These are phyloP conservation scores for Chrysopa pallens DNA, from an alignment of 1,140 invertebrate species.

Conservation along the genomic window DNA sequence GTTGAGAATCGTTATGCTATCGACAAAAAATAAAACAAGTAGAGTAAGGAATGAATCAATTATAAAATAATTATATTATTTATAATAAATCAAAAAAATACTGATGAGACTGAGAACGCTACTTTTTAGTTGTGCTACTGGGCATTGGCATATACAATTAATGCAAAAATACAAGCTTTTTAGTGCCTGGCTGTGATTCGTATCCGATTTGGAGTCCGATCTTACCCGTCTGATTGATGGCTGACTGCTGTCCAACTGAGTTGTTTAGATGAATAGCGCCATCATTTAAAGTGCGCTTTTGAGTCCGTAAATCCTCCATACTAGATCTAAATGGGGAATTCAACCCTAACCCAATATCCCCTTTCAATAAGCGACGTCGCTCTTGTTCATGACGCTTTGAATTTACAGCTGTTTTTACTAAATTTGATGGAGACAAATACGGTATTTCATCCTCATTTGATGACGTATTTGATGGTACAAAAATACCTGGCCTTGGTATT, in stretches of 20 bases:
- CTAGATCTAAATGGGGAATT: conserved; percentile 6
- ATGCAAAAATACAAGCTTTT: too few species aligned
- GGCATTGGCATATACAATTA: too few species aligned
- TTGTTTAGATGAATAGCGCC: conserved; percentile 12
- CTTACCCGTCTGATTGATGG: conserved; percentile 39
- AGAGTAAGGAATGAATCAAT: too few species aligned
- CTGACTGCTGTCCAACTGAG: conserved; percentile 10
- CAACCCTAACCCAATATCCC: conserved; percentile 14
- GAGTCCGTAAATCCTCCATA: conserved; percentile 13
- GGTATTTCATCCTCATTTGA: background rate
- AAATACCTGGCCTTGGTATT: conserved; percentile 18
- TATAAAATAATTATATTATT: too few species aligned
- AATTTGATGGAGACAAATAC: conserved; percentile 30
- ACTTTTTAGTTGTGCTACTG: too few species aligned
- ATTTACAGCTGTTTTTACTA: conserved; percentile 45
- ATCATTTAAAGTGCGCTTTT: conserved; percentile 18
- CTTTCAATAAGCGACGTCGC: conserved; percentile 11
- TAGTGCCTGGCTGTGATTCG: too few species aligned
- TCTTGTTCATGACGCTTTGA: conserved; percentile 35
- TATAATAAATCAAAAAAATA: too few species aligned
- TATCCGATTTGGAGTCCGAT: conserved; percentile 19
- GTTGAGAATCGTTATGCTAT: too few species aligned
- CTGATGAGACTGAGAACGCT: too few species aligned
- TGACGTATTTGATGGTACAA: conserved; percentile 10
- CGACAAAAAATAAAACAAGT: too few species aligned